Evolutionary conservation across 2,113 vertebrate species (phyloP), one percentile per base, ranked within the genome.

Genomic region (Aphyosemion australe): DNA sequence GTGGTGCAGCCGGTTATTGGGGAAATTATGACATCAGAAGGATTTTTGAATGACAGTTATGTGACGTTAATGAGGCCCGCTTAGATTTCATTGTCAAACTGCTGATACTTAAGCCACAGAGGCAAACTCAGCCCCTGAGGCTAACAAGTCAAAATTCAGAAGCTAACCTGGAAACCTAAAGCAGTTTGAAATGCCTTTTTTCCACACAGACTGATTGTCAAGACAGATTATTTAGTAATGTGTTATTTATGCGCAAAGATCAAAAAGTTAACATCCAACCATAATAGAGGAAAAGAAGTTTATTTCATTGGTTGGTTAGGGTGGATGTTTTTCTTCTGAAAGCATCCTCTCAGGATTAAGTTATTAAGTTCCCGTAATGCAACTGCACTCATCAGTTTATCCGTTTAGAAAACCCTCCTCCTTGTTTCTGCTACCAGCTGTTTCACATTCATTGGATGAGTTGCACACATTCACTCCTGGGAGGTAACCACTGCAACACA

Each of bases 1-100:
- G 65, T 64, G 48, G 58, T 20, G 37, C 53, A 72, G n/a, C 14
- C 39, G 82, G 70, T 76, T 61, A 67, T 65, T 83, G 69, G 51
- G 63, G 74, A 64, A 82, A 83, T 87, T 76, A 82, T 66, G 67
- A 75, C 46, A 47, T 32, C 57, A 79, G 60, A 41, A 37, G 72
- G 65, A 65, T 76, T 54, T 65, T 75, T 43, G 52, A 78, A 58
- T 79, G 76, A 64, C 76, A 84, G 85, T 87, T 82, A 83, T 76
- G 72, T 61, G 67, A 70, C 65, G 72, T 74, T 78, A 85, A 76
- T 84, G 59, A 83, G 72, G 50, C 60, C 65, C 74, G 84, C 80
- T 87, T 76, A 78, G 72, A 72, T 83, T 79, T 84, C 45, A 76
- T 57, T 65, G 78, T 65, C 61, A 73, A 75, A 75, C 48, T 70